These are phyloP conservation scores for Neoitamus cyanurus DNA, from an alignment of 2,888 invertebrate genomes.

Conservation along the genomic window DNA sequence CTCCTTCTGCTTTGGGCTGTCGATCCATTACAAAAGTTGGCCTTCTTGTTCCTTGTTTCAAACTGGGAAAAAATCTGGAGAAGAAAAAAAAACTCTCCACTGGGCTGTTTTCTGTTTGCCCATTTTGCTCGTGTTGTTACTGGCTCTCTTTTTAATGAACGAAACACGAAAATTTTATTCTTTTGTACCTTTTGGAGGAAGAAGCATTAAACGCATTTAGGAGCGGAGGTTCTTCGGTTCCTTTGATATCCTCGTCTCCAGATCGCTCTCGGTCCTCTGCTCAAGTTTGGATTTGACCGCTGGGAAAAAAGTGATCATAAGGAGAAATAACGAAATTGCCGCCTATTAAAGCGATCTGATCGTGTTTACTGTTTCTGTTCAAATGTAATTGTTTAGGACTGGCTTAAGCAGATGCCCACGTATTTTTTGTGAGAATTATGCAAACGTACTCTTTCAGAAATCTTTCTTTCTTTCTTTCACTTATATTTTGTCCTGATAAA, in stretches of 20 bases:
- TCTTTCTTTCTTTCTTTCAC: no score
- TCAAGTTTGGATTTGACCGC: background rate
- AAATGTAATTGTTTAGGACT: background rate
- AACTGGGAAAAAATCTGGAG: background rate
- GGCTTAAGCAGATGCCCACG: background rate
- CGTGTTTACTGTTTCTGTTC: background rate
- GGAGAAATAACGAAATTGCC: slow-evolving; percentile 29
- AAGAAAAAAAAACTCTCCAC: slow-evolving; percentile 4
- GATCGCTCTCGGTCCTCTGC: background rate
- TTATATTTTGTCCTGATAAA: no score
- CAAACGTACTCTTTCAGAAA: no score
- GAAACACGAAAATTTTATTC: slow-evolving; percentile 54
- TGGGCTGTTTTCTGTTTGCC: slow-evolving; percentile 12
- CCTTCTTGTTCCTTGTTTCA: slow-evolving; percentile 17
- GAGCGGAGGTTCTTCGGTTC: slow-evolving; percentile 49
- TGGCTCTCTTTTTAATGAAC: slow-evolving; percentile 54
- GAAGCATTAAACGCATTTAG: slow-evolving; percentile 50
- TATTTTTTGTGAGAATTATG: no score
- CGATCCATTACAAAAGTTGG: slow-evolving; percentile 41
- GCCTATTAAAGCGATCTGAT: slow-evolving; percentile 18
- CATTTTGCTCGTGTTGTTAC: slow-evolving; percentile 26
- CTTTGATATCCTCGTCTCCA: slow-evolving; percentile 48
- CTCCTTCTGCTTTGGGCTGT: slow-evolving; percentile 37
- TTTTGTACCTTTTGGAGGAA: slow-evolving; percentile 48
- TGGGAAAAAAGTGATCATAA: background rate